Percentiles rank a stretch among this genome's conserved stretches.
Conservation (phyloP, 2,113 vertebrate genomes). For the Mola mola region DNA sequence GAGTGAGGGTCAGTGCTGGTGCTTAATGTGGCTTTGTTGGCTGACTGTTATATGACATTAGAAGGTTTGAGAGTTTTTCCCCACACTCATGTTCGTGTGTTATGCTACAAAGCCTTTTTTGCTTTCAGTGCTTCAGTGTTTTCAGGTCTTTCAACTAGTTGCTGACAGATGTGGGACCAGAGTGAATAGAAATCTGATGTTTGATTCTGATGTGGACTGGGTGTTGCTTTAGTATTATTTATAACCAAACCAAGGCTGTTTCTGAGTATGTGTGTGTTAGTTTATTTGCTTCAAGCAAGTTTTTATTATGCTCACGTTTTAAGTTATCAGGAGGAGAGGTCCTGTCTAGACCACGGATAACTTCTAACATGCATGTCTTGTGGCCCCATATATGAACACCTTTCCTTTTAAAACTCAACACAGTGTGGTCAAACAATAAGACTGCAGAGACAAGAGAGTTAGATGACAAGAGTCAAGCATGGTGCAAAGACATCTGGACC, state of each 20-base stretch:
- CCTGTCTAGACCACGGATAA: conserved; percentile 25
- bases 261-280: conserved; percentile 15
- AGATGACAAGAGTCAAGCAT: not conserved
- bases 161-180: conserved; percentile 49
- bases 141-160: conserved; percentile 18
- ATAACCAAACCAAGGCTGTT: conserved; percentile 34
- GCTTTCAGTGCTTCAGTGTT: conserved; percentile 31
- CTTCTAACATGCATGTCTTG: conserved; percentile 9
- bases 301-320: conserved; percentile 50
- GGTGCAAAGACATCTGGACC: conserved; percentile 44
- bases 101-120: conserved; percentile 16
- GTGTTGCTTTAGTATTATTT: no score
- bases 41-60: conserved; percentile 31
- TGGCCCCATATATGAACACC: conserved; percentile 5
- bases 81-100: conserved; percentile 9
- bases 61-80: conserved; percentile 30
- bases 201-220: no score
- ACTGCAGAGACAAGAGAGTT: conserved; percentile 6
- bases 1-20: conserved; percentile 28
- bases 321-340: conserved; percentile 43
- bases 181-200: conserved; percentile 49
- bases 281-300: conserved; percentile 51
- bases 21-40: conserved; percentile 24
- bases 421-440: not conserved
- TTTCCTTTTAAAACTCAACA: not conserved